A percentile compares a stretch with the other conserved stretches of the same genome.
phyloP scores from a whole-genome alignment of 2,113 vertebrate species.

The Columbina picui region DNA sequence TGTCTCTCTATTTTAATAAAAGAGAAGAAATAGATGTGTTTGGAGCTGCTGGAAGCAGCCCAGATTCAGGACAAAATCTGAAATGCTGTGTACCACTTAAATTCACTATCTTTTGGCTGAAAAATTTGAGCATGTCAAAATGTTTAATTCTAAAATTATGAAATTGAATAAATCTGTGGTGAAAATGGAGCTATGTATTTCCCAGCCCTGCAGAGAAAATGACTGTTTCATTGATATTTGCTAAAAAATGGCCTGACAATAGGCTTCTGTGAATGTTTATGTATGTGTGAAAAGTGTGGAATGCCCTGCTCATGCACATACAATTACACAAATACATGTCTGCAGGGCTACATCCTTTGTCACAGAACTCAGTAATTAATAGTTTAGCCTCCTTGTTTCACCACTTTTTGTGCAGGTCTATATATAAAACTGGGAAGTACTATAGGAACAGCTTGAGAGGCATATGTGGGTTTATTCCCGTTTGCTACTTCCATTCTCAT shows the following conservation, averaged over 20 bases:
- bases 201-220: neutral
- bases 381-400: neutral
- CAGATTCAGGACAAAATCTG: neutral
- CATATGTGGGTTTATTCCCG: constrained; percentile 41
- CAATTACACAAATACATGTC: neutral
- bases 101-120: neutral
- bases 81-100: neutral
- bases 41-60: neutral
- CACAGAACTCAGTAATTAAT: neutral
- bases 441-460: constrained; percentile 35
- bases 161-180: neutral
- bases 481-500: neutral
- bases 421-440: neutral
- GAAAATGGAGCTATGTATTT: neutral
- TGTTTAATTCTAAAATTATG: neutral
- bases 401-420: neutral
- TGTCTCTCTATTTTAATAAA: neutral
- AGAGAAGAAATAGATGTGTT: neutral
- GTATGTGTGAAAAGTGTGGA: neutral
- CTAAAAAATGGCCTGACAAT: neutral
- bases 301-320: neutral
- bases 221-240: neutral
- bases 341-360: neutral
- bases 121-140: neutral
- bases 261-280: neutral